These are phyloP conservation scores for Phragmatobia fuliginosa DNA, from an alignment of 2,888 invertebrate species.

Conservation along the genomic window DNA sequence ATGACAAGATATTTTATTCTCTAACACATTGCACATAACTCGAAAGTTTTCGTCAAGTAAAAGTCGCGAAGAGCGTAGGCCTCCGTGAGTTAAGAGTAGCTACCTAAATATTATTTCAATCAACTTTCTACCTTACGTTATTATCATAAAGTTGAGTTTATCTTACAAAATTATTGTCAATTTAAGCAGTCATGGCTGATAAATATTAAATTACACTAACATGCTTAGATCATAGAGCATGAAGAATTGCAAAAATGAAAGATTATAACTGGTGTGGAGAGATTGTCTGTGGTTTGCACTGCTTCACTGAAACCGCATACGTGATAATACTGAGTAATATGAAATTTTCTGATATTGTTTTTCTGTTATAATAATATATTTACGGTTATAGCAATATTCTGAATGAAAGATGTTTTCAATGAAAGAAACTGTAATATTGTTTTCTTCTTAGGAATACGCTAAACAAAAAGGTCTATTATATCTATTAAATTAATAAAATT, in stretches of 20 bases:
- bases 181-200: conserved; percentile 47
- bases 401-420: background rate
- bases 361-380: background rate
- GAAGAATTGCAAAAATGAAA: conserved; percentile 29
- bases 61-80: conserved; percentile 47
- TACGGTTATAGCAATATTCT: background rate
- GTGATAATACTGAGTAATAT: conserved; percentile 12
- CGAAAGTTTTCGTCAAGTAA: conserved; percentile 52
- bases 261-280: conserved; percentile 23
- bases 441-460: background rate
- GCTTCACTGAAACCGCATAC: conserved; percentile 21
- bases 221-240: conserved; percentile 33
- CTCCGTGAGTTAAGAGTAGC: conserved; percentile 45
- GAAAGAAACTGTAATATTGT: background rate
- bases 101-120: conserved; percentile 29
- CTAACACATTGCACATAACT: conserved; percentile 28
- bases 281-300: conserved; percentile 25
- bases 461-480: no score
- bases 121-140: conserved; percentile 27
- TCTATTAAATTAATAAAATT: no score
- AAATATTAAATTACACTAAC: conserved; percentile 47
- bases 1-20: conserved; percentile 14
- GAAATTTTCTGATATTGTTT: conserved; percentile 8
- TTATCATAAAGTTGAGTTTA: conserved; percentile 30
- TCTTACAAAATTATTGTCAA: conserved; percentile 27